Evolutionary conservation across 2,888 invertebrate species (phyloP).

Genomic region (Terebella lapidaria): DNA sequence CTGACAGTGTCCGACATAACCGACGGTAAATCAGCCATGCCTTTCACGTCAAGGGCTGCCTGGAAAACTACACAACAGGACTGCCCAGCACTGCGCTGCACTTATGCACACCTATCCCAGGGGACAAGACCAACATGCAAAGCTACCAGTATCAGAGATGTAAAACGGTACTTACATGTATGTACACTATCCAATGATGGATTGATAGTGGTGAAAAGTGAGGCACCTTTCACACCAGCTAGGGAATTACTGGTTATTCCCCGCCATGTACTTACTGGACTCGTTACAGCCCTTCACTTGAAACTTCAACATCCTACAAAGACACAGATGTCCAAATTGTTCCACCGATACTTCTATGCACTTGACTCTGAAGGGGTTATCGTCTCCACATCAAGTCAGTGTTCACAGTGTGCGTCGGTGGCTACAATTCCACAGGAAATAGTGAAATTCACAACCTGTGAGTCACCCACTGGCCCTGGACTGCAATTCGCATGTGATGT

Average conservation of each 20-base stretch:
- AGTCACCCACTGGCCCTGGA: no score
- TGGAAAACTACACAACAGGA: slow-evolving; percentile 1
- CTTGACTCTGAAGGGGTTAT: no score
- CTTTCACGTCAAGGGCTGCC: slow-evolving; percentile 24
- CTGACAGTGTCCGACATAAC: slow-evolving; percentile 14
- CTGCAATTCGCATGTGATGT: no score
- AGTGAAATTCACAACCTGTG: no score
- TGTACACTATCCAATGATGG: slow-evolving; percentile 26
- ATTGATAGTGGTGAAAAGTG: slow-evolving; percentile 17
- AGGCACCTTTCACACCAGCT: slow-evolving; percentile 5
- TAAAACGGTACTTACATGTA: slow-evolving; percentile 23
- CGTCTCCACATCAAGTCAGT: no score
- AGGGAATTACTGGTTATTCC: slow-evolving; percentile 17
- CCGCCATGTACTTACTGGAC: slow-evolving; percentile 3
- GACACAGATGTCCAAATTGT: no score
- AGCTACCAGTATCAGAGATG: slow-evolving; percentile 25
- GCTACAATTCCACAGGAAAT: no score
- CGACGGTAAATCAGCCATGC: slow-evolving; percentile 7
- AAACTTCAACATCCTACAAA: slow-evolving; percentile 22
- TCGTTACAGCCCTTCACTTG: slow-evolving; percentile 14
- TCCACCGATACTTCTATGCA: no score
- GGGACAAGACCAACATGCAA: slow-evolving; percentile 18
- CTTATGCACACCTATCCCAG: neutral
- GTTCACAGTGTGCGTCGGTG: no score
- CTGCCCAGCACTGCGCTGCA: neutral